These are phyloP conservation scores for Pelobates fuscus DNA, from an alignment of 2,113 vertebrate species.

Conservation along the genomic window DNA sequence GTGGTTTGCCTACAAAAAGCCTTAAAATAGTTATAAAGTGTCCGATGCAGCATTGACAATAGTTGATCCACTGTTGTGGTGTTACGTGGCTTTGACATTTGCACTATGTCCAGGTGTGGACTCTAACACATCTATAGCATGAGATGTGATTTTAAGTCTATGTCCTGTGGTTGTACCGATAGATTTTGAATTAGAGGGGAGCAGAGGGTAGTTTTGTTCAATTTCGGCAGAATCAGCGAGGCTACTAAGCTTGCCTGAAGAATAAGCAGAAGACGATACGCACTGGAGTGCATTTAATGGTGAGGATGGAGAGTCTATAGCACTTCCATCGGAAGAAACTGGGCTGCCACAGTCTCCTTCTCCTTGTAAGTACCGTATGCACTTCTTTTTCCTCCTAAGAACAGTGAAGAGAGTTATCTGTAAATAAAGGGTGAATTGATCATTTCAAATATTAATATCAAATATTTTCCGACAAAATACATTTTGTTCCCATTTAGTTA, in stretches of 20 bases:
- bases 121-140: conserved; percentile 46
- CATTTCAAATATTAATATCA: conserved; percentile 71
- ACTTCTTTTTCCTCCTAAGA: conserved; percentile 99
- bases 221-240: conserved; percentile 62
- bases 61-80: not conserved
- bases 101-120: conserved; percentile 55
- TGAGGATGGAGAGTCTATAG: conserved; percentile 89
- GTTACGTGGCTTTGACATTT: conserved; percentile 60
- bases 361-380: conserved; percentile 98
- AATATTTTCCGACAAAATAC: too few species aligned
- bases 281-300: conserved; percentile 68
- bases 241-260: conserved; percentile 71
- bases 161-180: conserved; percentile 64
- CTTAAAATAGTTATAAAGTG: conserved; percentile 18
- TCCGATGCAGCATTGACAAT: conserved; percentile 45
- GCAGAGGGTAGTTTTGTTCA: conserved; percentile 59
- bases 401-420: conserved; percentile 94
- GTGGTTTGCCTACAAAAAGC: conserved; percentile 3
- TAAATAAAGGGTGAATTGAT: conserved; percentile 84
- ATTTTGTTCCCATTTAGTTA: too few species aligned
- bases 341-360: conserved; percentile 91
- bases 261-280: conserved; percentile 65
- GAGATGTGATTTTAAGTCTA: conserved; percentile 22
- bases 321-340: conserved; percentile 97
- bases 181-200: conserved; percentile 62